Base-by-base conservation (phyloP, 1,140 invertebrate genomes). In the Philaenus spumarius region DNA sequence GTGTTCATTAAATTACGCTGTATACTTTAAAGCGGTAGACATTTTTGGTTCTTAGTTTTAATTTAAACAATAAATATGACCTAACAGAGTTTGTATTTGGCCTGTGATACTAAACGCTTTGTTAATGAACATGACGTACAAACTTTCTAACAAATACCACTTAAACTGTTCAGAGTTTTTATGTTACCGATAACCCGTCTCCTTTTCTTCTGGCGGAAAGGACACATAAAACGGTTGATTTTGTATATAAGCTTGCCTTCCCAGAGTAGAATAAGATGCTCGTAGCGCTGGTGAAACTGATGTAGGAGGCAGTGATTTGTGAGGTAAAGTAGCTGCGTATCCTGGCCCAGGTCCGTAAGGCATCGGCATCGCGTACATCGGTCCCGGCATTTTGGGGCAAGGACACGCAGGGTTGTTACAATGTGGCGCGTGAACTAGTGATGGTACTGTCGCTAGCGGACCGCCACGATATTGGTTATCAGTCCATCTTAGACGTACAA, bases 401-500 rank as follows among this genome's bases (percentile, higher is more conserved):
- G 66, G 64, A 34, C 66, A 68, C 3, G 59, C 57, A 11, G 60
- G 62, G 40, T 64, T 68, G 48, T 61, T 67, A 56, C 67, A 68
- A 39, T 68, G 67, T 26, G 58, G 58, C 56, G 79, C 66, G n/a
- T n/a, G n/a, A 67, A 75, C 60, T 52, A 71, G 67, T 1, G 78
- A 80, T 67, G 76, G 76, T 63, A 72, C 80, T 62, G 77, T 79
- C 62, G 75, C 82, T 17, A 82, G 67, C 1, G 80, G 83, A 24
- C 79, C 82, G 53, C 84, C 82, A 48, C 82, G 78, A 60, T 86
- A 86, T 53, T 84, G 81, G 5, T 77, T 80, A 19, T 78, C 79
- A 37, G 77, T 80, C 63, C 78, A 75, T 63, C 85, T 68, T 6
- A 78, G 66, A 20, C 89, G 78, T 12, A 93, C 86, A 15, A 95